Base-by-base conservation (phyloP, 2,113 vertebrate genomes). In the Nycticryphes semicollaris region DNA sequence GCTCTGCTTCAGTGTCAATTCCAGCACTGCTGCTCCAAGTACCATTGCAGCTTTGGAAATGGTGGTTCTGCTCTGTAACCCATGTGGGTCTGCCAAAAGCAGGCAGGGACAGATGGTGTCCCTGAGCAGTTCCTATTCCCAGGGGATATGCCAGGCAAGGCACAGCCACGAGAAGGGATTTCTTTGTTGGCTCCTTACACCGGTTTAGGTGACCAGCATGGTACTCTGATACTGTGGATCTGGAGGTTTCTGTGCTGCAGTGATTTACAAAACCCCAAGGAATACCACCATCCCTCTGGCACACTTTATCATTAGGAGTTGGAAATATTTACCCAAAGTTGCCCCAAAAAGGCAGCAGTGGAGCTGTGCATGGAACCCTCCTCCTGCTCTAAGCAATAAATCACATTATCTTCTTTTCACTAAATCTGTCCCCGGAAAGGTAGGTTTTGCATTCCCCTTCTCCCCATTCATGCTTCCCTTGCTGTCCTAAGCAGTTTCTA, bases 1-100 rank as follows among this genome's bases (percentile, higher is more conserved):
- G 24, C 60, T 56, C 41, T 41, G 41, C 60, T 56, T 19, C 85
- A 15, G 12, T 7, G 28, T 33, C 62, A 33, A 4, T 3, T 9
- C 37, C 57, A 68, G 85, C 28, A 1, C 30, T 35, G 6, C 20
- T 14, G 22, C 43, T 41, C 31, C 7, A 1, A 57, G 59, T 14
- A 33, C 31, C 18, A 5, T 1, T 0, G 45, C 0, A 25, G 51
- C 0, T 45, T 16, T 59, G 68, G 64, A 4, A 35, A 19, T 0
- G 4, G 17, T 5, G 54, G 23, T 5, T 22, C 59, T 0, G 8
- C 43, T 14, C 43, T 1, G 53, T 6, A 60, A 14, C 67, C 57
- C 6, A 18, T 1, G 12, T 4, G 4, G 13, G 14, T 35, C 31
- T 87, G 78, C 45, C 83, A 13, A 3, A 37, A 43, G 53, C 9